These are phyloP conservation scores for Ormia ochracea DNA, from an alignment of 2,888 invertebrate species.

Conservation along the genomic window DNA sequence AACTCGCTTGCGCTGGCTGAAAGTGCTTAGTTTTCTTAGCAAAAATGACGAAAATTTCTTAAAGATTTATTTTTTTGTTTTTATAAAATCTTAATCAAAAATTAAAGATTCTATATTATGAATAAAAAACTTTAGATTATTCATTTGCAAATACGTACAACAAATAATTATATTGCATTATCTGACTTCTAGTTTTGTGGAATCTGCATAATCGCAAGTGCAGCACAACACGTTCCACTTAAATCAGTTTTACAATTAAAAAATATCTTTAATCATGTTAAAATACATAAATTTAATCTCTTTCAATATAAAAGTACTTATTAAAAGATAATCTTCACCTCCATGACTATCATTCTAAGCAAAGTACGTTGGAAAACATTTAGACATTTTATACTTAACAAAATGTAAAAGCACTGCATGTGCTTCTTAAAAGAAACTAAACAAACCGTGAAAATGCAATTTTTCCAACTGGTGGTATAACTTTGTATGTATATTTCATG, in stretches of 20 bases:
- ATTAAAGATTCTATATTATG: too few relatives aligned
- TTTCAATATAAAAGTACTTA: slow-evolving; percentile 28
- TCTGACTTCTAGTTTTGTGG: too few relatives aligned
- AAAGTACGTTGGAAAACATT: slow-evolving; percentile 30
- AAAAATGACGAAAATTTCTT: too few relatives aligned
- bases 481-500: slow-evolving; percentile 21
- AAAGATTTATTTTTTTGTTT: too few relatives aligned
- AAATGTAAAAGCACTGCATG: slow-evolving; percentile 36
- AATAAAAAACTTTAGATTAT: too few relatives aligned
- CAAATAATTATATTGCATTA: too few relatives aligned
- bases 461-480: slow-evolving; percentile 63
- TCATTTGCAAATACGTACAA: too few relatives aligned
- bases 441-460: slow-evolving; percentile 74
- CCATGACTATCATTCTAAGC: slow-evolving; percentile 10
- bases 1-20: too few relatives aligned
- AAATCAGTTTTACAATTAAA: background rate
- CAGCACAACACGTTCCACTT: background rate
- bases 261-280: background rate
- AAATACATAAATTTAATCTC: background rate
- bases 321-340: slow-evolving; percentile 32
- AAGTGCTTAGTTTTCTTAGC: too few relatives aligned
- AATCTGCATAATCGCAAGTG: background rate
- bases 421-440: slow-evolving; percentile 63
- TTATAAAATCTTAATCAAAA: too few relatives aligned
- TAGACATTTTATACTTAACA: slow-evolving; percentile 22